Evolutionary conservation across 2,888 invertebrate species (phyloP), one percentile per base, ranked within the genome.

Genomic region (Gandaritis pyraliata): DNA sequence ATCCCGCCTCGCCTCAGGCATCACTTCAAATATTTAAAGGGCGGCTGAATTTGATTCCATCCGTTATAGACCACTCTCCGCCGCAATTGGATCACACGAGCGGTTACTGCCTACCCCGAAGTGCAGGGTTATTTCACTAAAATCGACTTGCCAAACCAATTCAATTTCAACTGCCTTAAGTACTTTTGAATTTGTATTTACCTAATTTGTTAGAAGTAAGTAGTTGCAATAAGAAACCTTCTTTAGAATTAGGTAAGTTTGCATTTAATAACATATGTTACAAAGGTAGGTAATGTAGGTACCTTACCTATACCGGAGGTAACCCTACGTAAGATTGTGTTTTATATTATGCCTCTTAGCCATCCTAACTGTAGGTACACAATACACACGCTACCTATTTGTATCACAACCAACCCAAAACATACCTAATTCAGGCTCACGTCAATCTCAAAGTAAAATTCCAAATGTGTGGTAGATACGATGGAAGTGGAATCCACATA

Each of bases 21-120:
- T 76, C 80, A 83, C 77, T 86, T 91, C 86, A 90, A 92, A 92
- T 92, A 91, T 92, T 91, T 90, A 90, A 89, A 90, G 88, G 87
- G 84, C 80, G 81, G 74, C 78, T 74, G 86, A 88, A 88, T 90
- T 84, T 80, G 85, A 88, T 88, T 87, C 76, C 78, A 71, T 78
- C 75, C 77, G 77, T 80, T 81, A 75, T 74, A 67, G 64, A 72
- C 65, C 74, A 76, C 76, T 75, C 73, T 70, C 73, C 76, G 77
- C 82, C 84, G 81, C 87, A 92, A 92, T 92, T 86, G 85, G 87
- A 92, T 92, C 90, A 88, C 89, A 86, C 86, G 80, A 86, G 82
- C 85, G 85, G 87, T 84, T 85, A 80, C 85, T 72, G 70, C 66
- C 47, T 33, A n/a, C 46, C 56, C 58, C 33, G 39, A 56, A 71